Conservation (phyloP, 2,888 invertebrate genomes). For the Heliothis peltigera region DNA sequence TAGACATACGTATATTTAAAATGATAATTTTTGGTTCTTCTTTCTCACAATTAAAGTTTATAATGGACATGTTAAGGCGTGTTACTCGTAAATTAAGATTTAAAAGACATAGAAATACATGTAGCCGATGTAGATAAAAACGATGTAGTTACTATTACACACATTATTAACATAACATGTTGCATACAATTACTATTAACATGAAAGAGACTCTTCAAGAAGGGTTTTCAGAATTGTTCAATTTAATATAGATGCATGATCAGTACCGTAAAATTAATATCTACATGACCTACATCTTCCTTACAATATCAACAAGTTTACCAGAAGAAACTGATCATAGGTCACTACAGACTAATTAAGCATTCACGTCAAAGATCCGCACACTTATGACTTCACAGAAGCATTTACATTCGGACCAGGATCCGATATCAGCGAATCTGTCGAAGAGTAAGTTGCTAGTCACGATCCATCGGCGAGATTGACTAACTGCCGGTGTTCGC, state of each 20-base stretch:
- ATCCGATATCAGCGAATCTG: constrained; percentile 61
- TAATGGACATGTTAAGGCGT: constrained; percentile 17
- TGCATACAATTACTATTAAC: too few relatives aligned
- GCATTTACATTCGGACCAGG: constrained; percentile 52
- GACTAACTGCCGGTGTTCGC: constrained; percentile 51
- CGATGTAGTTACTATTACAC: constrained; percentile 13
- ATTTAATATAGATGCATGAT: too few relatives aligned
- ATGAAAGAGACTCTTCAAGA: too few relatives aligned
- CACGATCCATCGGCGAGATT: constrained; percentile 69
- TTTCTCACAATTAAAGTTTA: constrained; percentile 7
- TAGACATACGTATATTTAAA: too few relatives aligned
- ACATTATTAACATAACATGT: constrained; percentile 15
- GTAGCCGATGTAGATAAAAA: constrained; percentile 15
- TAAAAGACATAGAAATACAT: constrained; percentile 8
- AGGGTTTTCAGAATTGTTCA: too few relatives aligned
- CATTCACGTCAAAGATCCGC: constrained; percentile 7
- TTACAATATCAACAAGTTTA: background rate
- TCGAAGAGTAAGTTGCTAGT: constrained; percentile 69
- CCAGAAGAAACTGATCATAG: background rate
- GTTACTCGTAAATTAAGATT: constrained; percentile 23
- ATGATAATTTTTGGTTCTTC: too few relatives aligned
- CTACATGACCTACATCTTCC: background rate
- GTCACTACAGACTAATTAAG: too few relatives aligned
- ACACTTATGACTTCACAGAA: constrained; percentile 17
- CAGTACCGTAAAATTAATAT: too few relatives aligned